A percentile compares a stretch with the other conserved stretches of the same genome.
phyloP scores from a whole-genome alignment of 2,113 vertebrate species.

The Larimichthys crocea region DNA sequence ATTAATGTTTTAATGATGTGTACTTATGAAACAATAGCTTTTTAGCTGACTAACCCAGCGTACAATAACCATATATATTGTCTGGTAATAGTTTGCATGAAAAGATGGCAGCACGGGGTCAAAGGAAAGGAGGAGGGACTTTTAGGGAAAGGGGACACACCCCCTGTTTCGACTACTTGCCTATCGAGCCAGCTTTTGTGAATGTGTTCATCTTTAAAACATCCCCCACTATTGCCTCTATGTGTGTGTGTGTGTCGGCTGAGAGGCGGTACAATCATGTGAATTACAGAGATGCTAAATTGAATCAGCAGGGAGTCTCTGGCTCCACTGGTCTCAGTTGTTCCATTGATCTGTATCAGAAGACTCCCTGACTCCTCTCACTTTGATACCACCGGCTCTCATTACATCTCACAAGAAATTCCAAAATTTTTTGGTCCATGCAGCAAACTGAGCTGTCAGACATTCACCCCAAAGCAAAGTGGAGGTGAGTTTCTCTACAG shows the following conservation, averaged over 20 bases:
- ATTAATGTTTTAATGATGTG: no score
- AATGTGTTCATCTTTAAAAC: slow-evolving; percentile 4
- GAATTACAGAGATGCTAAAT: slow-evolving; percentile 75
- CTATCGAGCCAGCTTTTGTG: background rate
- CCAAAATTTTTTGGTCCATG: background rate
- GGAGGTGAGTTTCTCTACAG: background rate
- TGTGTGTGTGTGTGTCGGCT: slow-evolving; percentile 6
- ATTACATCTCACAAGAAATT: slow-evolving; percentile 35
- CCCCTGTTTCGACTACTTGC: background rate
- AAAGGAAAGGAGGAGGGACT: background rate
- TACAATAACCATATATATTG: no score
- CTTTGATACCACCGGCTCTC: slow-evolving; percentile 19
- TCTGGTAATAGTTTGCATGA: no score
- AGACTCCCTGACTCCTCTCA: slow-evolving; percentile 52
- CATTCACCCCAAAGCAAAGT: background rate
- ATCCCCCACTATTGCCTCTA: background rate
- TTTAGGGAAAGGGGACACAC: background rate
- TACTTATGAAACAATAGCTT: no score
- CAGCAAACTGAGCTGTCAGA: background rate
- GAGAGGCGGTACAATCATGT: slow-evolving; percentile 44
- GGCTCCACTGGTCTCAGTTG: slow-evolving; percentile 77
- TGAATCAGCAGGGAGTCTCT: slow-evolving; percentile 76
- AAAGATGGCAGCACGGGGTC: no score
- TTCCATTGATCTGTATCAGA: slow-evolving; percentile 77
- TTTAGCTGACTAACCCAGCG: no score